Base-by-base conservation (phyloP, 2,797 vertebrate genomes). In the Cottoperca gobio region DNA sequence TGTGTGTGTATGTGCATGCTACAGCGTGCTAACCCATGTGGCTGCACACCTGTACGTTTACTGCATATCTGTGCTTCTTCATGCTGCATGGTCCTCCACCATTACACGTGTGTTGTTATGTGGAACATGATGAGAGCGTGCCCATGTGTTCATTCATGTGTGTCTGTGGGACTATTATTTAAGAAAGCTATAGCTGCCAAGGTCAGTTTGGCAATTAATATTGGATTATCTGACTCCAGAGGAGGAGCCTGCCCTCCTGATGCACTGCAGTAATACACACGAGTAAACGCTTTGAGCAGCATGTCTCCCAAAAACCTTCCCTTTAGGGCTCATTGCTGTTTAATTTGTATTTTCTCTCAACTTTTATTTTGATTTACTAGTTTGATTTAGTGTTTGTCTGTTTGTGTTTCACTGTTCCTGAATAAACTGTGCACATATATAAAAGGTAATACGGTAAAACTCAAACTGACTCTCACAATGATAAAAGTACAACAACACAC, bases 191-290 rank as follows among this genome's bases (percentile, higher is more conserved):
- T 45, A 37, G 72, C 74, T 68, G 75, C 71, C 76, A 72, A 48
- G 73, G 71, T 74, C 57, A 85, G 72, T 71, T 75, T 53, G 58
- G 62, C 53, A 81, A 78, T 87, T 84, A 85, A 83, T 86, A 78
- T 59, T 71, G 64, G 76, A 86, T 86, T 74, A 87, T 86, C 28
- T 70, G 62, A 62, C 58, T 70, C 21, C 40, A 66, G 43, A 46
- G 35, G 57, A 78, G 50, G 8, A 68, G 61, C 26, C 35, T 8
- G 8, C 19, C 39, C 35, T 59, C 26, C 66, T n/a, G 42, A 31
- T 50, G 28, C 17, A 11, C 35, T 11, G 57, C 46, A 76, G 33
- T 48, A 62, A 59, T 39, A 58, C 59, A 39, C 53, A 59, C 16
- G 35, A 71, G 31, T 26, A 52, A 63, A 64, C 24, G 2, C 4